Conservation (phyloP, 2,888 invertebrate genomes). For the Lepas anatifera region DNA sequence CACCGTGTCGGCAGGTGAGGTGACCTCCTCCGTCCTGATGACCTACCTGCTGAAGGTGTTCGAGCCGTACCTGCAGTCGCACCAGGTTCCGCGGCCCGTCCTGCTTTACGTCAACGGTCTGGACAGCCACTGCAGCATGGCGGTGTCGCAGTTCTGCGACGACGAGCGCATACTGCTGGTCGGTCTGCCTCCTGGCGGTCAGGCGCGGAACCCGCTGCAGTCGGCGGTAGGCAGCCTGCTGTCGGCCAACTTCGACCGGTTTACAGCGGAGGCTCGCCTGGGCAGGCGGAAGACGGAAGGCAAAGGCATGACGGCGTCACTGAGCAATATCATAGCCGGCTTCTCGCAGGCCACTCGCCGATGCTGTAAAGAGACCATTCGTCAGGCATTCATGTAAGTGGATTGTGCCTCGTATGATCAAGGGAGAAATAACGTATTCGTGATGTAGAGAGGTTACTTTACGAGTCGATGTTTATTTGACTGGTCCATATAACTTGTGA, state of each 20-base stretch:
- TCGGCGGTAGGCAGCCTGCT: not conserved
- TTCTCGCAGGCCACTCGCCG: not conserved
- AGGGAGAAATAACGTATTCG: no score
- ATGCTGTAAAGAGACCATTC: not conserved
- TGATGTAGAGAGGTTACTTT: no score
- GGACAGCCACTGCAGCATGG: not conserved
- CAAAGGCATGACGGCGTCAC: not conserved
- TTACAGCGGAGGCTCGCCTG: not conserved
- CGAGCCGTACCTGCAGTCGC: not conserved
- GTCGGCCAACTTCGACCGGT: not conserved
- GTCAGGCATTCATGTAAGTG: not conserved
- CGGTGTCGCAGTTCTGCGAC: not conserved
- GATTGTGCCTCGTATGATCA: no score
- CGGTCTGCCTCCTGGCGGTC: not conserved
- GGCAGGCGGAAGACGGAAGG: not conserved
- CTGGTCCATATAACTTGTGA: no score
- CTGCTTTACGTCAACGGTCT: not conserved
- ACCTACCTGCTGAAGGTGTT: not conserved
- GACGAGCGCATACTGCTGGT: not conserved
- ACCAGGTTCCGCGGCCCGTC: not conserved
- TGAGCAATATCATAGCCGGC: not conserved
- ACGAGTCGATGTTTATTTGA: no score
- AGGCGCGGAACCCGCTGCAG: not conserved
- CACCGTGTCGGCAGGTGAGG: not conserved
- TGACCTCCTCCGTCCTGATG: not conserved